These are phyloP conservation scores for Loris lydekkerianus DNA, from an alignment of 2,797 vertebrate genomes.

Conservation along the genomic window DNA sequence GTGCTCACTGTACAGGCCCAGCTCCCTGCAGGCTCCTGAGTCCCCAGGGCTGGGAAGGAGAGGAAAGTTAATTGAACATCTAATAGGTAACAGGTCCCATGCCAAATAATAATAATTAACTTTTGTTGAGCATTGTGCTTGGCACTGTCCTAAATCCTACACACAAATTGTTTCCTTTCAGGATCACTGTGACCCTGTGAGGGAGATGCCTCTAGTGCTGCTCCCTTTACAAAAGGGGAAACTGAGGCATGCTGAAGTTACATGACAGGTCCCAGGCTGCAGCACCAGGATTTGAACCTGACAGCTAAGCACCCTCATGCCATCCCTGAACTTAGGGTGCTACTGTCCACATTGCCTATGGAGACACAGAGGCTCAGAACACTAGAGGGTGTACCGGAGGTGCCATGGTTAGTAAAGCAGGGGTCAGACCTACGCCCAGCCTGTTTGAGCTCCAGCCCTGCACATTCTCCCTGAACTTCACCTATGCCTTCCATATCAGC, in stretches of 20 bases:
- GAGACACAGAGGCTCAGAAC: neutral
- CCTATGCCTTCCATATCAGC: neutral
- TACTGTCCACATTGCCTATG: rapidly evolving
- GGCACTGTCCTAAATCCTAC: constrained; percentile 22
- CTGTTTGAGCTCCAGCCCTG: neutral
- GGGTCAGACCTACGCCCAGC: neutral
- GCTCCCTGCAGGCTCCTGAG: neutral
- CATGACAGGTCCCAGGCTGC: rapidly evolving
- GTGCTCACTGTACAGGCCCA: constrained; percentile 59
- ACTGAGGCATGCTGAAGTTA: constrained; percentile 17
- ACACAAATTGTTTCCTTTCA: neutral
- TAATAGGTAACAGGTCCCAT: constrained; percentile 28
- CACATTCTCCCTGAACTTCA: no score
- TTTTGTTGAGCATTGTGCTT: constrained; percentile 58
- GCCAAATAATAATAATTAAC: constrained; percentile 75
- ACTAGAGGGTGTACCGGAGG: no score
- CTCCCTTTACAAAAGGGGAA: neutral
- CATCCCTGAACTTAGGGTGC: neutral
- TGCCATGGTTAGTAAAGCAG: neutral
- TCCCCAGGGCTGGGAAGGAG: constrained; percentile 70
- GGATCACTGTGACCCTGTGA: neutral
- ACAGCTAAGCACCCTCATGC: rapidly evolving
- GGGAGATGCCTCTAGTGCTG: neutral
- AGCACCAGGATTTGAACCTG: neutral
- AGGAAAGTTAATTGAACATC: constrained; percentile 69